A percentile compares a stretch with the other conserved stretches of the same genome.
These are phyloP conservation scores for Aquatica leii DNA, from an alignment of 2,888 invertebrate genomes.

Conservation along the genomic window DNA sequence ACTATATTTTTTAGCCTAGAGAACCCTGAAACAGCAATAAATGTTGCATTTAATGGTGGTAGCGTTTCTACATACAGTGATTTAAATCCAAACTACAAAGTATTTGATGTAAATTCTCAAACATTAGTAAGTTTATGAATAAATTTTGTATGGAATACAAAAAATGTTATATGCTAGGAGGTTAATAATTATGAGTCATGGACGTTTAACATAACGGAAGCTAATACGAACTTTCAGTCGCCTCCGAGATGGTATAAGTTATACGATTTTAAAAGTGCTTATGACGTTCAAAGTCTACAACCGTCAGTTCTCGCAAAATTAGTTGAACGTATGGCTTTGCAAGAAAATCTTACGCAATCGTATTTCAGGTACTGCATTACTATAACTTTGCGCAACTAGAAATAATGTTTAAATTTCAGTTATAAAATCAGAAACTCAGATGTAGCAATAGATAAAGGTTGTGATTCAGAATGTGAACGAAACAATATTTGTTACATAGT, in stretches of 20 bases:
- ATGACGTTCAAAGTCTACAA: slow-evolving; percentile 57
- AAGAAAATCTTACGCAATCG: slow-evolving; percentile 53
- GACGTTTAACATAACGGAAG: slow-evolving; percentile 78
- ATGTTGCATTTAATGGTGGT: slow-evolving; percentile 84
- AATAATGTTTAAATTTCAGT: slow-evolving; percentile 8
- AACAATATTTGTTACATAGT: slow-evolving; percentile 63
- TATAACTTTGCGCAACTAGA: not conserved
- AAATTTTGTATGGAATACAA: not conserved
- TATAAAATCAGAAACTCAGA: slow-evolving; percentile 34
- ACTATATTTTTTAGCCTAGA: slow-evolving; percentile 71
- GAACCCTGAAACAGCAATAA: slow-evolving; percentile 66
- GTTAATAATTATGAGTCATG: slow-evolving; percentile 74
- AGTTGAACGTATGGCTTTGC: slow-evolving; percentile 54
- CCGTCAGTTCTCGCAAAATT: slow-evolving; percentile 58
- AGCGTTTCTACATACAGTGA: slow-evolving; percentile 73
- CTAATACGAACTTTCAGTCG: slow-evolving; percentile 66
- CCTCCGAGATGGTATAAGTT: slow-evolving; percentile 77
- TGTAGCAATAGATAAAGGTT: slow-evolving; percentile 34
- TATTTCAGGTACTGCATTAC: slow-evolving; percentile 50
- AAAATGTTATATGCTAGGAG: slow-evolving; percentile 53
- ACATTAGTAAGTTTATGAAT: slow-evolving; percentile 51
- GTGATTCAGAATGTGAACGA: slow-evolving; percentile 37
- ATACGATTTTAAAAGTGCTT: slow-evolving; percentile 74
- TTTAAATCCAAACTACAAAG: slow-evolving; percentile 66
- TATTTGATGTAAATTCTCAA: slow-evolving; percentile 49